phyloP scores from a whole-genome alignment of 35 echinoderm and acorn worm genomes.

The Heliocidaris erythrogramma region DNA sequence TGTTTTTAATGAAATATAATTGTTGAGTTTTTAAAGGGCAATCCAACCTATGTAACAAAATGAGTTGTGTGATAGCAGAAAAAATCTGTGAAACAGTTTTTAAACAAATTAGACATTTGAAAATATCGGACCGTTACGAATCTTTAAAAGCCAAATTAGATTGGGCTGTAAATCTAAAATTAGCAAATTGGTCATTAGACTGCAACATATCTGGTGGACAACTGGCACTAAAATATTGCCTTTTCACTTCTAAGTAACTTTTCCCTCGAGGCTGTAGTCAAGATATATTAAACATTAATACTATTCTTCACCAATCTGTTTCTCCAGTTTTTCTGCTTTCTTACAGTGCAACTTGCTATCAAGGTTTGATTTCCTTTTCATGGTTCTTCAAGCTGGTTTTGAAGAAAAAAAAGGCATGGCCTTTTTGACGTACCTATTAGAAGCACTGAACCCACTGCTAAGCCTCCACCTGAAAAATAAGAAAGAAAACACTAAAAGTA shows the following conservation, averaged over 20 bases:
- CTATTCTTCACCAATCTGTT: neutral
- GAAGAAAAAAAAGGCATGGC: neutral
- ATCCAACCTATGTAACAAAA: neutral
- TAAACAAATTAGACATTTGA: neutral
- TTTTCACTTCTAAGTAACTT: neutral
- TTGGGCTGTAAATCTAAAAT: neutral
- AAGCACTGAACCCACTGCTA: conserved; percentile 71
- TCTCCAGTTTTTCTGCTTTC: neutral
- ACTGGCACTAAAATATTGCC: neutral
- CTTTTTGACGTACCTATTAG: conserved; percentile 63
- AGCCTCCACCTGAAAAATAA: conserved; percentile 63
- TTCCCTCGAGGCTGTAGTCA: neutral
- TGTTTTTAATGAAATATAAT: no score
- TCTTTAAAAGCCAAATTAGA: neutral
- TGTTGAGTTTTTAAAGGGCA: no score
- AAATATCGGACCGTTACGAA: neutral
- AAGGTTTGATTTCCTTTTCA: neutral
- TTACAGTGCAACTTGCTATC: neutral
- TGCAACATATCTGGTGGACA: neutral
- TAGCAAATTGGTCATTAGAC: neutral
- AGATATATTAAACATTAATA: neutral
- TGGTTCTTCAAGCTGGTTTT: neutral
- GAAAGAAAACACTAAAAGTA: conserved; percentile 20
- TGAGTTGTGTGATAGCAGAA: neutral
- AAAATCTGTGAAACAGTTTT: neutral